Base-by-base conservation (phyloP, 1,140 invertebrate species). In the Drosophila yakuba region DNA sequence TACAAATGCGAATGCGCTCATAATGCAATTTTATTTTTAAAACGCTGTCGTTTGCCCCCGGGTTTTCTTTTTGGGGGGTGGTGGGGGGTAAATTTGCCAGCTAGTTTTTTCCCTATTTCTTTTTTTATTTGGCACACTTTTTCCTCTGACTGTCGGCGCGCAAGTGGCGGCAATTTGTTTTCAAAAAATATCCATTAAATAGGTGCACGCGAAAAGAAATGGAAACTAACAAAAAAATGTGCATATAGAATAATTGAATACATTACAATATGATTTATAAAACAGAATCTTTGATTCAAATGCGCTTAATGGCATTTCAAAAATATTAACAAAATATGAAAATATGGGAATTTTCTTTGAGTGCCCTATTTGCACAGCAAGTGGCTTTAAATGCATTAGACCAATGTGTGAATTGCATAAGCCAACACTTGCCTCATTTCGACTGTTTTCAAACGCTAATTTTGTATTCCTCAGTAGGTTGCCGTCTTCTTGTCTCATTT, bases 1-100 rank as follows among this genome's bases (percentile, higher is more conserved):
- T 47, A 20, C 44, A 11, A 47, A n/a, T 25, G 58, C 73, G 60
- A 85, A 69, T 85, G 81, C 62, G 64, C 68, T 85, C 82, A 85
- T 85, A 85, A 85, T 85, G 82, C 83, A 85, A 88, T 88, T 85
- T 85, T 85, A 88, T 88, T 85, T 85, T 88, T 88, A 88, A 85
- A 82, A 78, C 83, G 61, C 54, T 81, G 63, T 74, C 78, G 58
- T 74, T 80, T 80, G 39, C 54, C 47, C 38, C 47, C 14, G 23
- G 45, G 50, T 8, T 36, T 44, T 32, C 38, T 32, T 45, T 75
- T 80, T 54, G 25, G 17, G 35, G 38, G 55, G 47, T 55, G 17
- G 36, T 20, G 41, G 38, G 43, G 48, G 54, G 41, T 57, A 47
- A 36, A 15, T 41, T 38, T 51, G 25, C 39, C 23, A 23, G 23